A percentile compares a stretch with the other conserved stretches of the same genome.
Evolutionary conservation across 1,140 invertebrate species (phyloP).

Genomic region (Meloidogyne exigua): DNA sequence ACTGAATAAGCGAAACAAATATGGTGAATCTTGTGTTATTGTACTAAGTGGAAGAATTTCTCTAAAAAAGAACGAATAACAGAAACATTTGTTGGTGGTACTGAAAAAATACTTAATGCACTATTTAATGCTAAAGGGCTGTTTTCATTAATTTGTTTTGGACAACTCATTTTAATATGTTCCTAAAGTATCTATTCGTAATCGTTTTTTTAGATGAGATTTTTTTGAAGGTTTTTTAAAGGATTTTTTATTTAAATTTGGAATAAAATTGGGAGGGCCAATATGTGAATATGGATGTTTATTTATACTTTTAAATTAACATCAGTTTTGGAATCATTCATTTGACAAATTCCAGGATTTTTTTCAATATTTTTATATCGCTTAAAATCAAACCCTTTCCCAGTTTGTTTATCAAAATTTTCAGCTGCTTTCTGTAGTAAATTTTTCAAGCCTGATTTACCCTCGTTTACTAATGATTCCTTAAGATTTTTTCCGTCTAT

Average conservation of each 20-base stretch:
- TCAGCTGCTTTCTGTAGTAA: no score
- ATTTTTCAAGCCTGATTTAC: constrained; percentile 5
- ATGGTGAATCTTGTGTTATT: no score
- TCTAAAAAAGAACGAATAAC: constrained; percentile 19
- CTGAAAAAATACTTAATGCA: constrained; percentile 22
- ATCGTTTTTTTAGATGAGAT: neutral
- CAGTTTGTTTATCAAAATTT: constrained; percentile 2
- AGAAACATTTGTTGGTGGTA: constrained; percentile 32
- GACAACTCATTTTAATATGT: constrained; percentile 21
- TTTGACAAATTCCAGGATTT: neutral
- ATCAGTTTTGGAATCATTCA: neutral
- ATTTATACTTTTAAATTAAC: neutral
- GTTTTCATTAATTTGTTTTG: constrained; percentile 28
- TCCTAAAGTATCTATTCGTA: constrained; percentile 22
- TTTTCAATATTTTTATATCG: neutral
- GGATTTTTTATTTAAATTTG: no score
- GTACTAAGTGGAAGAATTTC: no score
- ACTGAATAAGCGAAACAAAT: no score
- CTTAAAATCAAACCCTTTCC: constrained; percentile 16
- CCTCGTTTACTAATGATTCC: constrained; percentile 3
- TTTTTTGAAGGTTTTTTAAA: no score
- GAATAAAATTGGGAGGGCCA: no score
- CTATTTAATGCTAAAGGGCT: constrained; percentile 9
- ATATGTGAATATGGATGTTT: neutral
- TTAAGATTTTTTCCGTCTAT: constrained; percentile 8